Evolutionary conservation across 2,113 vertebrate species (phyloP).

Genomic region (Gopherus evgoodei): DNA sequence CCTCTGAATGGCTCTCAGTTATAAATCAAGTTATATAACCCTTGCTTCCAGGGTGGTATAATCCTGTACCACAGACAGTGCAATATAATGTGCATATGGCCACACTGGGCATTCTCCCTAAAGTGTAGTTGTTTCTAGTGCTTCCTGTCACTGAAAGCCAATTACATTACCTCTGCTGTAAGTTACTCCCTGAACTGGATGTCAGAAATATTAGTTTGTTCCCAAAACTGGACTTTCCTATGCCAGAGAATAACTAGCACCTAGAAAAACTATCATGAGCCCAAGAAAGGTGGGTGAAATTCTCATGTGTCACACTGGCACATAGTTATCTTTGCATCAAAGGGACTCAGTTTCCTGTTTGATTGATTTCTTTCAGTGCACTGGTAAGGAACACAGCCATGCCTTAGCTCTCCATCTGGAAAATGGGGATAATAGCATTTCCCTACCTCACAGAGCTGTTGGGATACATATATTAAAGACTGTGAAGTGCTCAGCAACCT

Average conservation of each 20-base stretch:
- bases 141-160: background rate
- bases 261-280: background rate
- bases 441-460: background rate
- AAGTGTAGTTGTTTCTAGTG: accelerated
- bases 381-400: background rate
- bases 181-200: accelerated
- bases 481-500: background rate
- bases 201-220: background rate
- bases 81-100: background rate
- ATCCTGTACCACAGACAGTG: background rate
- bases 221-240: background rate
- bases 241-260: background rate
- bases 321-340: background rate
- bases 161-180: background rate
- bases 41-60: background rate
- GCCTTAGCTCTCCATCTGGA: background rate
- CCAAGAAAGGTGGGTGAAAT: background rate
- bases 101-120: background rate
- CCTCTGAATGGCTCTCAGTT: background rate
- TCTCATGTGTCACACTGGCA: accelerated
- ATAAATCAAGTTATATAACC: background rate
- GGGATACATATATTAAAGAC: background rate
- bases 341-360: background rate
- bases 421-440: background rate
- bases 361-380: background rate